Evolutionary conservation across 2,888 invertebrate genomes (phyloP).

Genomic region (Trisateles emortualis): DNA sequence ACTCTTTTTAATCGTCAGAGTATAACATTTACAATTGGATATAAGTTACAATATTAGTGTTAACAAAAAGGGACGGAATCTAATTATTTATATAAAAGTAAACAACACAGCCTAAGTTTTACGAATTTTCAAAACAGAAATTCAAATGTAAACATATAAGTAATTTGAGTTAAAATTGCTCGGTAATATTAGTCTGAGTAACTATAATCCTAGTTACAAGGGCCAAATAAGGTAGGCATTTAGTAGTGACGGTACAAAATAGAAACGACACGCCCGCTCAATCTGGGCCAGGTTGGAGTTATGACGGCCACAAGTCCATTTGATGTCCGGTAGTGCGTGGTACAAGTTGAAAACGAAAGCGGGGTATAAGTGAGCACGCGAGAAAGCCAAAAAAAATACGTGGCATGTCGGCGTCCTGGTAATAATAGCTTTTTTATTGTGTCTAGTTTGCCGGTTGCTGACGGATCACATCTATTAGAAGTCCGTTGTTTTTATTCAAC

Average conservation of each 20-base stretch:
- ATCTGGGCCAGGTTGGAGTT: constrained; percentile 70
- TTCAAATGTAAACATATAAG: neutral
- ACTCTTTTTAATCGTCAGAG: no score
- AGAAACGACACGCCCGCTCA: constrained; percentile 65
- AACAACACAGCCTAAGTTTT: no score
- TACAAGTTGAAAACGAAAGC: constrained; percentile 38
- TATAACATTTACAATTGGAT: no score
- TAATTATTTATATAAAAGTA: no score
- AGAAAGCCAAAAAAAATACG: no score
- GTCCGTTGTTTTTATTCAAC: no score
- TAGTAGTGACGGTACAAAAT: constrained; percentile 54
- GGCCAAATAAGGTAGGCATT: constrained; percentile 52
- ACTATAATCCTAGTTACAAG: constrained; percentile 64
- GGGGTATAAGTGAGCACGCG: constrained; percentile 2
- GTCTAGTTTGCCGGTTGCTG: no score
- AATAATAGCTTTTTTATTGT: no score
- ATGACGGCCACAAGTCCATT: constrained; percentile 69
- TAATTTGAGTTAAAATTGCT: constrained; percentile 36
- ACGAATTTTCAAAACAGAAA: neutral
- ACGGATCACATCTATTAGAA: no score
- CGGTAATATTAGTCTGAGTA: constrained; percentile 42
- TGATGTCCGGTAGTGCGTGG: constrained; percentile 46
- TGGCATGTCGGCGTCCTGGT: no score
- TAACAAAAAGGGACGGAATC: no score
- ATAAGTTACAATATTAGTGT: no score